Evolutionary conservation across 1,140 invertebrate genomes (phyloP).

Genomic region (Papilio xuthus): DNA sequence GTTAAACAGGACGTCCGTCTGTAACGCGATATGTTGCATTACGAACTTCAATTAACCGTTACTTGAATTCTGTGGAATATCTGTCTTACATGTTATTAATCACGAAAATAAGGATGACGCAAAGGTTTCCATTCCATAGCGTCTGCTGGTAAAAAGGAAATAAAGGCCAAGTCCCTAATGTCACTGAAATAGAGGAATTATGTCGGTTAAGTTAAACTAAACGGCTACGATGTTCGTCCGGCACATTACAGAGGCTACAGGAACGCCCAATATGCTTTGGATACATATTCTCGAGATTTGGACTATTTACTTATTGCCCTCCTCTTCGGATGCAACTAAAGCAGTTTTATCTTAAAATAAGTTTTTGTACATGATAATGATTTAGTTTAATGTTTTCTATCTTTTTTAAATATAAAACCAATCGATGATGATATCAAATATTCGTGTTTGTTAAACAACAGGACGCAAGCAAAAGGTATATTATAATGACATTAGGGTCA

Average conservation of each 20-base stretch:
- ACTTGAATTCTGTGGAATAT: neutral
- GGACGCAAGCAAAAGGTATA: slow-evolving; percentile 1
- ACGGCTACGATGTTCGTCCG: too few relatives aligned
- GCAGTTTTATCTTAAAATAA: neutral
- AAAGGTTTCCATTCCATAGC: neutral
- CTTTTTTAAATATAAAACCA: neutral
- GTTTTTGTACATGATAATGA: neutral
- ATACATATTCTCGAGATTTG: too few relatives aligned
- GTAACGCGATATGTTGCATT: slow-evolving; percentile 28
- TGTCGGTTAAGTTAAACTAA: neutral
- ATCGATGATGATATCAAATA: neutral
- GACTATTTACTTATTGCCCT: too few relatives aligned
- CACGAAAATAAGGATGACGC: neutral
- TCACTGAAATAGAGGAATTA: neutral
- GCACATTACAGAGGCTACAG: neutral
- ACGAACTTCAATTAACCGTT: slow-evolving; percentile 11
- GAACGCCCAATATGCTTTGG: neutral
- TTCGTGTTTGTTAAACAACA: slow-evolving; percentile 9
- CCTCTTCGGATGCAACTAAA: neutral
- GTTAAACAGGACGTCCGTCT: neutral
- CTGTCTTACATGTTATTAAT: slow-evolving; percentile 15
- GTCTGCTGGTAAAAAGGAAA: too few relatives aligned
- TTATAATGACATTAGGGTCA: slow-evolving; percentile 18
- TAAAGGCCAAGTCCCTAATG: neutral
- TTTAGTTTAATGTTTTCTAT: neutral